These are phyloP conservation scores for Astropecten irregularis DNA, from an alignment of 53 echinoderm and acorn worm species.

Conservation along the genomic window DNA sequence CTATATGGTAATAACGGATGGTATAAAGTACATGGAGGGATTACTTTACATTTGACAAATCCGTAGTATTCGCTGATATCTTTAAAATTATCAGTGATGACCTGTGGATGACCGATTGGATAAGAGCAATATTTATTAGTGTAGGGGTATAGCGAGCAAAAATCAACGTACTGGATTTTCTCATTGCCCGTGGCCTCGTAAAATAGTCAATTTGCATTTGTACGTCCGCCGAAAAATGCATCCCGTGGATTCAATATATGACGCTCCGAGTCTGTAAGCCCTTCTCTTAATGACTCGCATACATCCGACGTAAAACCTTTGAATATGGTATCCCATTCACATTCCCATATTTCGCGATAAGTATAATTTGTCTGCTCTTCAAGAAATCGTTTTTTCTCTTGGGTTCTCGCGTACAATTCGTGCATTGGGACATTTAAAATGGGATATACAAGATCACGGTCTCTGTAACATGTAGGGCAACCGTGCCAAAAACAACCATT, in stretches of 20 bases:
- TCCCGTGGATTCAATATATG: neutral
- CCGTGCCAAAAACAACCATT: conserved; percentile 62
- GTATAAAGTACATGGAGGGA: conserved; percentile 1
- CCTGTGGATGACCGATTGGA: conserved; percentile 12
- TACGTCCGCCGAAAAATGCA: conserved; percentile 2
- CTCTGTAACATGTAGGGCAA: conserved; percentile 55
- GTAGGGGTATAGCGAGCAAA: conserved; percentile 31
- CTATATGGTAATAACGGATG: conserved; percentile 31
- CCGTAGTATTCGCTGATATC: conserved; percentile 25
- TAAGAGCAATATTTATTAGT: conserved; percentile 45
- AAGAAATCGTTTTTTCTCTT: conserved; percentile 7
- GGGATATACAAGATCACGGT: conserved; percentile 14
- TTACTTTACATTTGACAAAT: conserved; percentile 24
- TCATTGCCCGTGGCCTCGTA: conserved; percentile 14
- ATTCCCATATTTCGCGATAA: conserved; percentile 47
- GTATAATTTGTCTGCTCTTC: too few species aligned
- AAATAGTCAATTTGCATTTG: conserved; percentile 3
- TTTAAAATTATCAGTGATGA: conserved; percentile 4
- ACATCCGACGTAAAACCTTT: neutral
- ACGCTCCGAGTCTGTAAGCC: neutral
- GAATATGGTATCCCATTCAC: conserved; percentile 27
- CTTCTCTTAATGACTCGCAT: neutral
- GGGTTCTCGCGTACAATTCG: neutral
- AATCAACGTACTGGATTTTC: conserved; percentile 19
- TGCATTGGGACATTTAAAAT: conserved; percentile 20